These are phyloP conservation scores for Emberiza fucata DNA, from an alignment of 2,113 vertebrate genomes.

Conservation along the genomic window DNA sequence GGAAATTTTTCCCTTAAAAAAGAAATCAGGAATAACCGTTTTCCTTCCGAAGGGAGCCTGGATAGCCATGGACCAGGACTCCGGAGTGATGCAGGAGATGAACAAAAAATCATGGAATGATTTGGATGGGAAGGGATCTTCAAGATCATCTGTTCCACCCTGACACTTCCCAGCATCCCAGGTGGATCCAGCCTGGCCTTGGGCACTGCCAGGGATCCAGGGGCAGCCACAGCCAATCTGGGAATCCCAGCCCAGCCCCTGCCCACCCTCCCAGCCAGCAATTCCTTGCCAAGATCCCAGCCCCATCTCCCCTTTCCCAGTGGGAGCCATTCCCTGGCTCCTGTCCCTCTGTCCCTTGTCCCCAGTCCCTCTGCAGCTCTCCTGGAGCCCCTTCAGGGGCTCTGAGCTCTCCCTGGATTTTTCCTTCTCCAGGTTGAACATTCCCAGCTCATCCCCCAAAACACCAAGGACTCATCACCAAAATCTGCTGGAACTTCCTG, in stretches of 20 bases:
- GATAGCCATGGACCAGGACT: too few relatives aligned
- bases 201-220: neutral
- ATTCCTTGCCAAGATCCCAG: neutral
- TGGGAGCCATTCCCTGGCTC: neutral
- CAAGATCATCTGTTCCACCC: neutral
- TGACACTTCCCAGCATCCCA: rapidly evolving
- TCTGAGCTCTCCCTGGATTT: rapidly evolving
- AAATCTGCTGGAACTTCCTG: neutral
- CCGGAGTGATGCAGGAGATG: neutral
- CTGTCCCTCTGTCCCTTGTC: neutral
- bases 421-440: neutral
- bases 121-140: neutral
- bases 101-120: neutral
- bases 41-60: neutral
- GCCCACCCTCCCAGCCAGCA: rapidly evolving
- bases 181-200: rapidly evolving
- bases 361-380: neutral
- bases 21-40: neutral
- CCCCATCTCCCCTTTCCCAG: neutral
- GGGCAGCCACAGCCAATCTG: neutral
- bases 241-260: neutral
- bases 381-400: neutral
- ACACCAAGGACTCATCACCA: neutral
- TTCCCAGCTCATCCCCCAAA: neutral
- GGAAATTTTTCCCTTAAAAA: neutral